Evolutionary conservation across 2,113 vertebrate species (phyloP).

Genomic region (Ceyx margarethae): DNA sequence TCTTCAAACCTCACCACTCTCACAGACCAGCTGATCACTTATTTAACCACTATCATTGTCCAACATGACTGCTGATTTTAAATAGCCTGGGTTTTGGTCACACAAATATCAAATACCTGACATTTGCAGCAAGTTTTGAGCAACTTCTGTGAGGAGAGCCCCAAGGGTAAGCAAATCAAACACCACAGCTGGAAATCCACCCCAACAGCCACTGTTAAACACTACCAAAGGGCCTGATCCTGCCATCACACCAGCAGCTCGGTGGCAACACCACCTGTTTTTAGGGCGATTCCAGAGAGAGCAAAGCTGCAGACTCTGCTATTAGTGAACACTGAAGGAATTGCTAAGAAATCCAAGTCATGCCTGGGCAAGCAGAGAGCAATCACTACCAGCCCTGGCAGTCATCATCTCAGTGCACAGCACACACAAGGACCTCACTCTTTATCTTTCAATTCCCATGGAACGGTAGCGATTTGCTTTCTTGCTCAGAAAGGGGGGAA

Average conservation of each 20-base stretch:
- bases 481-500: neutral
- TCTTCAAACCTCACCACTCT: neutral
- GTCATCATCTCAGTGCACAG: neutral
- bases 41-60: neutral
- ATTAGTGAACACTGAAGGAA: neutral
- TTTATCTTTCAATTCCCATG: neutral
- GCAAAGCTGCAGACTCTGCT: neutral
- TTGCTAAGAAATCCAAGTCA: neutral
- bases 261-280: accelerated
- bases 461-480: neutral
- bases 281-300: neutral
- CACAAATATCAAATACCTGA: neutral
- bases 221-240: neutral
- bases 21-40: neutral
- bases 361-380: neutral
- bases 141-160: neutral
- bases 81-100: neutral
- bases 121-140: neutral
- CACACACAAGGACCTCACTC: accelerated
- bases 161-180: neutral
- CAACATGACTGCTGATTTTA: accelerated
- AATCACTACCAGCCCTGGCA: neutral
- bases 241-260: neutral
- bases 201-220: neutral
- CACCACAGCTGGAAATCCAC: neutral